Conservation (phyloP, 2,888 invertebrate genomes). For the Stomorhina lunata region DNA sequence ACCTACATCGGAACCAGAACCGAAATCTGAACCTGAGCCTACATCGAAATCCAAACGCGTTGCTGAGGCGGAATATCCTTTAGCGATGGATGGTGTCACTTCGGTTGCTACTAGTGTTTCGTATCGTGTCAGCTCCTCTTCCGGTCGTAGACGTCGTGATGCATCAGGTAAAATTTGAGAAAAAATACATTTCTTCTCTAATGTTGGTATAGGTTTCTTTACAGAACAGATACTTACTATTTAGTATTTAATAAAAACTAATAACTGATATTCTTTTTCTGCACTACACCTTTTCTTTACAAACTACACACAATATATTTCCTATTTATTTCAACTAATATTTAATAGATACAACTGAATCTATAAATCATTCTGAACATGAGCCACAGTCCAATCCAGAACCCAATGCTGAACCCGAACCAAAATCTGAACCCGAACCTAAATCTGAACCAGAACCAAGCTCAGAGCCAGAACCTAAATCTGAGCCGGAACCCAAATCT, state of each 20-base stretch:
- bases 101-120: conserved; percentile 89
- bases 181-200: not conserved
- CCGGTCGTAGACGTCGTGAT: conserved; percentile 76
- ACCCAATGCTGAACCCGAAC: conserved; percentile 77
- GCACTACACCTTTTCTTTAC: conserved; percentile 67
- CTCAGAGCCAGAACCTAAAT: conserved; percentile 73
- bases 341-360: conserved; percentile 61
- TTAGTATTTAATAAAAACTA: conserved; percentile 15
- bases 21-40: conserved; percentile 79
- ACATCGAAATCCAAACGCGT: conserved; percentile 81
- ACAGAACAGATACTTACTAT: conserved; percentile 19
- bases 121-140: conserved; percentile 86
- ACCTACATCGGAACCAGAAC: conserved; percentile 78
- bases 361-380: conserved; percentile 72
- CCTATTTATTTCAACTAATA: conserved; percentile 38
- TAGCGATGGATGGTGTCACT: conserved; percentile 83
- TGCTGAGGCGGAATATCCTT: conserved; percentile 81
- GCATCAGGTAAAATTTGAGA: conserved; percentile 72
- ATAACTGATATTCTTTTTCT: conserved; percentile 65
- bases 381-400: conserved; percentile 78
- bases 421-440: conserved; percentile 75
- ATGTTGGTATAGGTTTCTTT: not conserved
- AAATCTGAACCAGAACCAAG: conserved; percentile 72
- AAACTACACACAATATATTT: conserved; percentile 35
- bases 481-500: conserved; percentile 75